Conservation (phyloP, 2,888 invertebrate genomes). For the Chymomyza fuscimana region DNA sequence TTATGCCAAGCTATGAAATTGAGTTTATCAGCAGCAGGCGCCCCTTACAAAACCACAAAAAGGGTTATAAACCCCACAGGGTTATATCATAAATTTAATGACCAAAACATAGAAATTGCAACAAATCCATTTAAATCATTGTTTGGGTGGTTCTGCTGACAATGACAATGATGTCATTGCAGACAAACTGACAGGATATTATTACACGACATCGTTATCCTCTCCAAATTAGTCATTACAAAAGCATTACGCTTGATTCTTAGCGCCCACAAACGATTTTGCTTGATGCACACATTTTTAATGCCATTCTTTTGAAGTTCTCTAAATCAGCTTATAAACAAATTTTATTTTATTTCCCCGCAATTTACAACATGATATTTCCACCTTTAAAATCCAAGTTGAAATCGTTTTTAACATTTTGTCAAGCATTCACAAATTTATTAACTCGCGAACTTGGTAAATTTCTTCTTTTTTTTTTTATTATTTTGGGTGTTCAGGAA, state of each 20-base stretch:
- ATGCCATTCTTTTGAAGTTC: conserved; percentile 41
- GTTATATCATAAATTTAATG: conserved; percentile 17
- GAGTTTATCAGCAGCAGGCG: background rate
- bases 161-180: conserved; percentile 52
- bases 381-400: background rate
- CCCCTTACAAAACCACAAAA: conserved; percentile 27
- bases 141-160: background rate
- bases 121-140: conserved; percentile 1
- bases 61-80: conserved; percentile 36
- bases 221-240: conserved; percentile 49
- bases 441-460: conserved; percentile 30
- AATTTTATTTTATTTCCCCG: conserved; percentile 34
- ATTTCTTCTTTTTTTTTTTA: conserved; percentile 40
- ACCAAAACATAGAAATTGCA: conserved; percentile 31
- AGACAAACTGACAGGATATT: conserved; percentile 42
- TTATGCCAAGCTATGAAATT: background rate
- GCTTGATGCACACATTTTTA: conserved; percentile 20
- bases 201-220: conserved; percentile 51
- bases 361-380: conserved; percentile 18
- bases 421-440: conserved; percentile 19
- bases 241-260: conserved; percentile 29
- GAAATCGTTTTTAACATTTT: background rate
- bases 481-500: conserved; percentile 16
- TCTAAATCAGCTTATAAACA: conserved; percentile 44
- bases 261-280: conserved; percentile 34